Evolutionary conservation across 64 coral and sea anemone genomes (phyloP), one percentile per base, ranked within the genome.

Genomic region (Catalaphyllia jardinei): DNA sequence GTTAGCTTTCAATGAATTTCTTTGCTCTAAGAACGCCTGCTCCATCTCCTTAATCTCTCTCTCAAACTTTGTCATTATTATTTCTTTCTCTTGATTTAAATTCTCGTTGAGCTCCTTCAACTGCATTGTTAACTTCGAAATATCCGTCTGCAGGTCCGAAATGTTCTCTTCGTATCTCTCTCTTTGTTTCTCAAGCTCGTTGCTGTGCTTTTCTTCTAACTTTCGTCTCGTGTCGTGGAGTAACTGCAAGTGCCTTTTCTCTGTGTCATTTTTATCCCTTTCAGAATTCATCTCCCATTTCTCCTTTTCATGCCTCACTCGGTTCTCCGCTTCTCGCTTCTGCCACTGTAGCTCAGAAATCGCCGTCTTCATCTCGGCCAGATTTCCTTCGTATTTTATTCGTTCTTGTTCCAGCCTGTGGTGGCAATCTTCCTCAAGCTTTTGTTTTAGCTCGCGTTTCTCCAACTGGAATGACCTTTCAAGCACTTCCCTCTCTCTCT

Each of bases 21-120:
- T 91, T 65, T 98, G 95, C 29, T 98, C 95, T 59, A 90, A 73
- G 50, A 98, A 98, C 10, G 95, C 91, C 35, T 86, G 87, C 73
- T 98, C 95, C 95, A 98, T 98, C 72, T 98, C 95, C 87, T 88
- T 93, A 15, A 99, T 88, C 75, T 99, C 97, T 83, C 89, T 91
- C 57, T 99, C 97, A 57, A 99, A 99, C 88, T 90, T 95, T 1
- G 75, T 88, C 29, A 99, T 77, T 35, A 99, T 93, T 14, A 95
- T 91, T 28, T 99, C 97, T 31, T 99, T 99, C 65, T 99, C 97
- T 16, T 93, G 87, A 76, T 79, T 91, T 20, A 99, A 86, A 67
- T 91, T 99, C 73, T 95, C 97, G 75, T 99, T 99, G 42, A 95
- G 55, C 72, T 99, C 97, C 74, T 80, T 72, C n/a, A 99, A 61